A percentile compares a stretch with the other conserved stretches of the same genome.
Evolutionary conservation across 64 coral and sea anemone species (phyloP).

Genomic region (Stichodactyla helianthus): DNA sequence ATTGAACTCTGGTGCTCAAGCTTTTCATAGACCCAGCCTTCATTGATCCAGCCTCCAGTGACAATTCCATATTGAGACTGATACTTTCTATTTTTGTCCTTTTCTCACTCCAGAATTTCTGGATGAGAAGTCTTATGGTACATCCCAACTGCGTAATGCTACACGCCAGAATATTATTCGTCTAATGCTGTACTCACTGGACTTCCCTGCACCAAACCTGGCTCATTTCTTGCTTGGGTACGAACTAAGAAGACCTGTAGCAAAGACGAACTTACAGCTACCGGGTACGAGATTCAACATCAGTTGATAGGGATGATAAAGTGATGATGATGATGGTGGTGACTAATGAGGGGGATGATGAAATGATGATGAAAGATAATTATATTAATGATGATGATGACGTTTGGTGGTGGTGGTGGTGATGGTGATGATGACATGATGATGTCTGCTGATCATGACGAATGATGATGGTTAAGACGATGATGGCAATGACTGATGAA

Average conservation of each 20-base stretch:
- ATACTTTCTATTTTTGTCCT: not conserved
- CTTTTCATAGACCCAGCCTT: too few relatives aligned
- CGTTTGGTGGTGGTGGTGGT: not conserved
- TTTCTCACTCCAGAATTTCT: constrained; percentile 52
- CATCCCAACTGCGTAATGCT: constrained; percentile 77
- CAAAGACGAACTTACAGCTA: constrained; percentile 81
- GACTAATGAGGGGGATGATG: too few relatives aligned
- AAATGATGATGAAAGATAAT: not conserved
- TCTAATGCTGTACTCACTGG: constrained; percentile 74
- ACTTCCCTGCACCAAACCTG: constrained; percentile 69
- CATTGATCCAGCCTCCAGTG: too few relatives aligned
- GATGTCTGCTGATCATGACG: not conserved
- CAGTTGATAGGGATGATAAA: not conserved
- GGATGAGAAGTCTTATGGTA: constrained; percentile 61
- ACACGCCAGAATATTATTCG: constrained; percentile 85
- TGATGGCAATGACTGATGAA: not conserved
- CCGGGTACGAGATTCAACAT: constrained; percentile 46
- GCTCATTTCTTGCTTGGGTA: constrained; percentile 88
- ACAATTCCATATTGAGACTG: too few relatives aligned
- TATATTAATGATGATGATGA: not conserved
- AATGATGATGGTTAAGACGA: not conserved
- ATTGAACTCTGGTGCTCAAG: too few relatives aligned
- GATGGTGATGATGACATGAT: constrained; percentile 8
- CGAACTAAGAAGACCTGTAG: constrained; percentile 75
- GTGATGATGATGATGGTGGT: not conserved